Evolutionary conservation across 1,140 invertebrate species (phyloP).

Genomic region (Aphelenchoides besseyi): DNA sequence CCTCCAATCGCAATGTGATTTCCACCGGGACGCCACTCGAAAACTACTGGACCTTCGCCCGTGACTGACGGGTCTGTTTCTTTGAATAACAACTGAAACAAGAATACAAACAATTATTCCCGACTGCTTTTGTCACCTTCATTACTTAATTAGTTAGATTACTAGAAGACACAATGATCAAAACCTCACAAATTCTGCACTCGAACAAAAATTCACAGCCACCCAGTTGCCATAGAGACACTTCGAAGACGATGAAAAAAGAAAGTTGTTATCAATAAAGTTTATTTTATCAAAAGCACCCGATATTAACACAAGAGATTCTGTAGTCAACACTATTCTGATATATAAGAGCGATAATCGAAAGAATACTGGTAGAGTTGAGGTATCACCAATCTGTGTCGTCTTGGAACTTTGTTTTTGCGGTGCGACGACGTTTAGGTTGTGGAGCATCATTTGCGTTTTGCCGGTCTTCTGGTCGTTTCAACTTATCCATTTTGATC

Average conservation of each 20-base stretch:
- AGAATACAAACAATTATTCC: not conserved
- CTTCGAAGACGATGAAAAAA: too few species aligned
- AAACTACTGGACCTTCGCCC: constrained; percentile 64
- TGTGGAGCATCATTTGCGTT: not conserved
- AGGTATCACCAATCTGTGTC: too few species aligned
- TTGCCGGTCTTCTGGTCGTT: not conserved
- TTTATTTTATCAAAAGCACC: too few species aligned
- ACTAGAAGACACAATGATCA: not conserved
- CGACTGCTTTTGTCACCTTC: not conserved
- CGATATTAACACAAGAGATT: too few species aligned
- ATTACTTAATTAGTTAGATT: not conserved
- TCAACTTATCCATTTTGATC: not conserved
- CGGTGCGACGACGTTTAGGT: not conserved
- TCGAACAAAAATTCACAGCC: not conserved
- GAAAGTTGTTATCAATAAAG: too few species aligned
- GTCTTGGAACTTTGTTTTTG: too few species aligned
- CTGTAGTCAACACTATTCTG: too few species aligned
- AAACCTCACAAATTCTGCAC: not conserved
- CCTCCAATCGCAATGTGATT: constrained; percentile 67
- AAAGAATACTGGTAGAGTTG: too few species aligned
- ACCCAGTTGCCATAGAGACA: not conserved
- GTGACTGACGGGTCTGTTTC: constrained; percentile 49
- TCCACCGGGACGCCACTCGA: constrained; percentile 66
- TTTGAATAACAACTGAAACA: constrained; percentile 39
- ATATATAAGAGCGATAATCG: too few species aligned